These are phyloP conservation scores for Antheraea assamensis DNA, from an alignment of 2,888 invertebrate genomes.

Conservation along the genomic window DNA sequence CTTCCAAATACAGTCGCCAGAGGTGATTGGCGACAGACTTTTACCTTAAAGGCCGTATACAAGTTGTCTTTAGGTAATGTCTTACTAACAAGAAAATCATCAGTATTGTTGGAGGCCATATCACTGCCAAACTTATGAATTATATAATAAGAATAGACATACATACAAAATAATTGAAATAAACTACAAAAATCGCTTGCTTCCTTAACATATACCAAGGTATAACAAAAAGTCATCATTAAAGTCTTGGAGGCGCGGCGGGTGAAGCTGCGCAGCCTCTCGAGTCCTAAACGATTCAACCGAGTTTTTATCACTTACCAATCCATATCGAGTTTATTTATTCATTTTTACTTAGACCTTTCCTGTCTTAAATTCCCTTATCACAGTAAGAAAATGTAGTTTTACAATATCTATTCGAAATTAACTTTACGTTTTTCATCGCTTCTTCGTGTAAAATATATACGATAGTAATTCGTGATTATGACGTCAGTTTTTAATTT, in stretches of 20 bases:
- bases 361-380: constrained; percentile 47
- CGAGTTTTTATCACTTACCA: constrained; percentile 75
- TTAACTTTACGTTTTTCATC: constrained; percentile 6
- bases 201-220: constrained; percentile 48
- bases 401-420: constrained; percentile 29
- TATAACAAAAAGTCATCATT: constrained; percentile 78
- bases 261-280: constrained; percentile 64
- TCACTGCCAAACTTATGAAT: neutral
- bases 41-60: neutral
- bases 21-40: neutral
- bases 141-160: neutral
- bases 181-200: constrained; percentile 31
- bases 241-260: constrained; percentile 76
- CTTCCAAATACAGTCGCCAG: neutral
- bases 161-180: neutral
- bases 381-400: constrained; percentile 32
- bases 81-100: neutral
- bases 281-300: constrained; percentile 71
- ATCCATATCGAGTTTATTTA: constrained; percentile 72
- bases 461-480: neutral
- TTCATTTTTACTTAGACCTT: constrained; percentile 65
- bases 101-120: neutral
- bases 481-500: neutral
- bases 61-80: neutral
- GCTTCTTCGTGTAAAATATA: neutral